Conservation (phyloP, 1,140 invertebrate genomes). For the Lycorma delicatula region DNA sequence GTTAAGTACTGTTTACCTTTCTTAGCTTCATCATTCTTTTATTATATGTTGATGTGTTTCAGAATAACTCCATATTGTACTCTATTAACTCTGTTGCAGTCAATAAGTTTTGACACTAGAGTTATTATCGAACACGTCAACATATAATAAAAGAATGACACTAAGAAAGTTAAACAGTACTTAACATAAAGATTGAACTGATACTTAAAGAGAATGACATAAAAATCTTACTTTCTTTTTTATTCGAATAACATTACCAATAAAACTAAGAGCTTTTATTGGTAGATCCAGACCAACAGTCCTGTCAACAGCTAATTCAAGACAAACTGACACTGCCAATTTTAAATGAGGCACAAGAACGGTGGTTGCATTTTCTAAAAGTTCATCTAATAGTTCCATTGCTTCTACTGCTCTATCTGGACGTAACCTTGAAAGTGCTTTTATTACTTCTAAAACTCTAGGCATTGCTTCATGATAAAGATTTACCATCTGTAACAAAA, state of each 20-base stretch:
- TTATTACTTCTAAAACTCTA: conserved; percentile 47
- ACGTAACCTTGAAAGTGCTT: conserved; percentile 43
- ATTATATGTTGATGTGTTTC: no score
- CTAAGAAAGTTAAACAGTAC: neutral
- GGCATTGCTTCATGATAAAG: conserved; percentile 55
- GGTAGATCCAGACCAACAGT: conserved; percentile 48
- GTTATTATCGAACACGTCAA: no score
- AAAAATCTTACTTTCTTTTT: conserved; percentile 54
- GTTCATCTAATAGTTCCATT: conserved; percentile 63
- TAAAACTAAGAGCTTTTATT: conserved; percentile 56
- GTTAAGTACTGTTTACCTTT: no score
- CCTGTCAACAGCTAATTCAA: conserved; percentile 49
- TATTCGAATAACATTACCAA: conserved; percentile 51
- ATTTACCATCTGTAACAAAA: conserved; percentile 48
- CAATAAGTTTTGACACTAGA: no score
- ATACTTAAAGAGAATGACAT: neutral
- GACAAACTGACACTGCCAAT: conserved; percentile 53
- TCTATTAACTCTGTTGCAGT: no score
- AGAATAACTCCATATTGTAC: no score
- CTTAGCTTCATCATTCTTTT: no score
- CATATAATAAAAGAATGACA: no score
- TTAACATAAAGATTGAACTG: neutral
- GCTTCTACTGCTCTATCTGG: conserved; percentile 36
- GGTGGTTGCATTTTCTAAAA: conserved; percentile 52
- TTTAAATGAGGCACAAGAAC: conserved; percentile 57